A percentile compares a stretch with the other conserved stretches of the same genome.
phyloP scores from a whole-genome alignment of 2,113 vertebrate genomes.

The Candoia aspera region DNA sequence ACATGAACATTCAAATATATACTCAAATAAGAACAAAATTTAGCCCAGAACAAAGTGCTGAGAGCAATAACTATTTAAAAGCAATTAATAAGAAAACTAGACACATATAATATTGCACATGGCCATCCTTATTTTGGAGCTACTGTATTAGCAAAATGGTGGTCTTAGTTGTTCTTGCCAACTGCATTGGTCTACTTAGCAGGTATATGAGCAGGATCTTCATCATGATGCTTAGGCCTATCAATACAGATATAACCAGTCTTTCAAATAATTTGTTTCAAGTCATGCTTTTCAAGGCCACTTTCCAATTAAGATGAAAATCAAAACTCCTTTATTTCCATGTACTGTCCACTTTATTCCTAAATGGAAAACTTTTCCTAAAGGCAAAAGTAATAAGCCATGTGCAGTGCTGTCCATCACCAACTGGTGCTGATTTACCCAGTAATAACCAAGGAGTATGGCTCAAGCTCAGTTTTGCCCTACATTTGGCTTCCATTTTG shows the following conservation, averaged over 20 bases:
- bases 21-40: neutral
- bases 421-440: conserved; percentile 27
- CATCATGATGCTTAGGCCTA: neutral
- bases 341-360: neutral
- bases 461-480: neutral
- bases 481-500: neutral
- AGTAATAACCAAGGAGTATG: neutral
- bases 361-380: neutral
- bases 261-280: neutral
- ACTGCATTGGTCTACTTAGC: neutral
- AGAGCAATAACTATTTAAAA: neutral
- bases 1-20: neutral
- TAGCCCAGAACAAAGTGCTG: neutral
- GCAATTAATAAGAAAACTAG: neutral
- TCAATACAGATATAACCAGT: neutral
- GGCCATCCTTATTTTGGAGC: neutral
- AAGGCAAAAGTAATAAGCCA: neutral
- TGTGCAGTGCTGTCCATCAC: conserved; percentile 7
- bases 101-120: neutral
- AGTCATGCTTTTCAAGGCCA: neutral
- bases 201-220: neutral
- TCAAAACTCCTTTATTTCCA: neutral
- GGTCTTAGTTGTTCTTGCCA: neutral
- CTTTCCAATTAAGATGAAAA: neutral
- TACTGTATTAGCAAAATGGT: neutral